phyloP scores from a whole-genome alignment of 2,113 vertebrate species.

The Alligator sinensis region DNA sequence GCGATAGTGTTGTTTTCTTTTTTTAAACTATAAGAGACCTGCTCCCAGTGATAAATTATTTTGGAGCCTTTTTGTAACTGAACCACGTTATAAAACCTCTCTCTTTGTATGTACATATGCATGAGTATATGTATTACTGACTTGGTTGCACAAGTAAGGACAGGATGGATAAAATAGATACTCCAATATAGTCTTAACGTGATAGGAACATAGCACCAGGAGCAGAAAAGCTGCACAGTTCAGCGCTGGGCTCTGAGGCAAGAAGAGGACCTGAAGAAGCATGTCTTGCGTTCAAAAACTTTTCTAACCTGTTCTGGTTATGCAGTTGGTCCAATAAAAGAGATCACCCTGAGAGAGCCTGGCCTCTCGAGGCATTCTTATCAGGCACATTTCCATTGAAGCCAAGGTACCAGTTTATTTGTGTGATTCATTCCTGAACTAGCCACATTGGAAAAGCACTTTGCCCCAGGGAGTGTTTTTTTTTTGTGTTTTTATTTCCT shows the following conservation, averaged over 20 bases:
- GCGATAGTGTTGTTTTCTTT: not conserved
- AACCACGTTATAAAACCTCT: not conserved
- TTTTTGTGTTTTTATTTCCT: not conserved
- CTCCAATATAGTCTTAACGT: not conserved
- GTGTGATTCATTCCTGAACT: not conserved
- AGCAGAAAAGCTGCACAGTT: not conserved
- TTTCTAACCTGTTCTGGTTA: no score
- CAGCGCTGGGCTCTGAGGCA: not conserved
- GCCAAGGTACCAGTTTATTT: not conserved
- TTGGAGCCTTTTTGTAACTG: not conserved
- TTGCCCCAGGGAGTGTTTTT: not conserved
- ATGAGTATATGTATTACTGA: no score
- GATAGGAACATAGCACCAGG: not conserved
- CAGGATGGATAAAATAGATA: not conserved
- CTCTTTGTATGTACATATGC: no score
- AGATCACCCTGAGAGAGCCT: no score
- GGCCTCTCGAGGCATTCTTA: not conserved
- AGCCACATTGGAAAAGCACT: not conserved
- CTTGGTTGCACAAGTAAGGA: not conserved
- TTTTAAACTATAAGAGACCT: not conserved
- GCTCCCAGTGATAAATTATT: not conserved
- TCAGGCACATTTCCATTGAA: not conserved
- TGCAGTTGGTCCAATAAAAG: no score
- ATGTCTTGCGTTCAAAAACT: no score
- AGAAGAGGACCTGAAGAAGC: no score